Evolutionary conservation across 2,113 vertebrate species (phyloP), one percentile per base, ranked within the genome.

Genomic region (Apodemus sylvaticus): DNA sequence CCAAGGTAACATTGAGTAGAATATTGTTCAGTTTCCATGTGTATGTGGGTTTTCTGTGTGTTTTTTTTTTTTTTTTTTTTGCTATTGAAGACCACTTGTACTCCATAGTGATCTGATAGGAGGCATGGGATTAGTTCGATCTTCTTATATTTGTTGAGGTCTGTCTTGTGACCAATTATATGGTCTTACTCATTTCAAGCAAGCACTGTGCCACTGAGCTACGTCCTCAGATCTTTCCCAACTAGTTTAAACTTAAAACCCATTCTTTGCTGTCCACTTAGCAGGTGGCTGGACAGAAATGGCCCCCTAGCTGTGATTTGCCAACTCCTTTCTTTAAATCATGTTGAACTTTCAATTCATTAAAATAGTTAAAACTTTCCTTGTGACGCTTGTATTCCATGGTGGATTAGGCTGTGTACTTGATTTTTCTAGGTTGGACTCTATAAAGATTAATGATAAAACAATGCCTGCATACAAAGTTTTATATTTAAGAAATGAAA

Each of bases 301-400:
- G 53, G n/a, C 29, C 24, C 17, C 12, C 26, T 53, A 51, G 16
- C 24, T 82, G 11, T 26, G 58, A 12, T 86, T 81, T 29, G 36
- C 78, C 73, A 55, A 81, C 24, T 39, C 14, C 24, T 36, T 1
- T 36, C 93, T 91, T 87, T 17, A 85, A 55, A 29, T 53, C 51
- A 66, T 86, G 89, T 95, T 89, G 76, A 89, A 68, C 55, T 48
- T 70, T 78, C 13, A 82, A 71, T 88, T 79, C 76, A 64, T 81
- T 90, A 58, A 85, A 88, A 86, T 0, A 74, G 12, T 45, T 73
- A 89, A 95, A 70, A 31, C 86, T 77, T 92, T 82, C 51, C 64
- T 7, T 88, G 68, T 89, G 20, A 53, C 7, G 76, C 19, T 90
- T 60, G 5, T 24, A 78, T 16, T 64, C 14, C 29, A 39, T 8